These are phyloP conservation scores for Mantis religiosa DNA, from an alignment of 2,888 invertebrate genomes.

Conservation along the genomic window DNA sequence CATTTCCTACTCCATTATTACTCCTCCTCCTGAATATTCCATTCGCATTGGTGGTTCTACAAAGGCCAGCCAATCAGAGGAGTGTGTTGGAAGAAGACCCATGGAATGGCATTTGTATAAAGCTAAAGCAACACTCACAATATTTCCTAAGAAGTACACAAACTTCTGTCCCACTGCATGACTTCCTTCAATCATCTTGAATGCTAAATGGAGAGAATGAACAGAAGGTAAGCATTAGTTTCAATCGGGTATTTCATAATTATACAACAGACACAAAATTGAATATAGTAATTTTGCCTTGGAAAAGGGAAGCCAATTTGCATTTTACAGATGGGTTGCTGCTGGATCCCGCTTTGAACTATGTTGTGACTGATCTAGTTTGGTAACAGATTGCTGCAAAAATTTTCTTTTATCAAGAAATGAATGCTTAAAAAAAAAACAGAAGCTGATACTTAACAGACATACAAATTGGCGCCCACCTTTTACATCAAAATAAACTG, in stretches of 20 bases:
- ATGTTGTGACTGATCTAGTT: no score
- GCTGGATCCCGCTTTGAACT: no score
- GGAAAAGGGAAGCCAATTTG: no score
- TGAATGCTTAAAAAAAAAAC: no score
- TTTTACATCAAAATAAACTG: no score
- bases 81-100: conserved; percentile 93
- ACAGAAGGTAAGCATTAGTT: background rate
- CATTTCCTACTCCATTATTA: conserved; percentile 42
- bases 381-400: no score
- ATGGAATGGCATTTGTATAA: conserved; percentile 97
- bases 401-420: no score
- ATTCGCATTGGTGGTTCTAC: conserved; percentile 82
- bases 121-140: conserved; percentile 86
- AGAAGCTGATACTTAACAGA: no score
- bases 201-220: conserved; percentile 50
- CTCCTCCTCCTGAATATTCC: conserved; percentile 82
- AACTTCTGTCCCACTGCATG: conserved; percentile 88
- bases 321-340: no score
- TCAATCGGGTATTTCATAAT: background rate
- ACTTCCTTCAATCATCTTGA: conserved; percentile 90
- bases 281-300: background rate
- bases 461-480: no score
- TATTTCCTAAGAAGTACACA: conserved; percentile 88
- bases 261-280: background rate
- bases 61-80: conserved; percentile 98